Percentiles rank a stretch among this genome's conserved stretches.
Conservation (phyloP, 2,888 invertebrate genomes). For the Xestia rhomboidea region DNA sequence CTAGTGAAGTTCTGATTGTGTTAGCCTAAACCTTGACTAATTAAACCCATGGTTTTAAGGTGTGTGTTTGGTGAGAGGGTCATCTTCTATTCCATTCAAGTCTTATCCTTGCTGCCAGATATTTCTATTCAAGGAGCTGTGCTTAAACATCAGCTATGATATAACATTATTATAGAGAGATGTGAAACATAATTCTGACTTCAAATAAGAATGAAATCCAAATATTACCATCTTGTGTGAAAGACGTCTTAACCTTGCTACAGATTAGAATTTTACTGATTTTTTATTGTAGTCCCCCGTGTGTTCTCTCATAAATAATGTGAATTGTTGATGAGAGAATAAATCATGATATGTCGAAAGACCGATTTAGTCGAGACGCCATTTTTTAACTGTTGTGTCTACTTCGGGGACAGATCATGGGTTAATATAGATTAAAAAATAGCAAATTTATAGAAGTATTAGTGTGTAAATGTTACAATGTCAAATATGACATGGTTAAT, state of each 20-base stretch:
- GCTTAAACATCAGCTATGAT: neutral
- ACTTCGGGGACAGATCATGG: too few relatives aligned
- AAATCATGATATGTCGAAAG: too few relatives aligned
- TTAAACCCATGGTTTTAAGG: neutral
- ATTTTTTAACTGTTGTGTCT: too few relatives aligned
- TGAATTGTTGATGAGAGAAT: neutral
- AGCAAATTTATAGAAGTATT: neutral
- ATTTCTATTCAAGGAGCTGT: neutral
- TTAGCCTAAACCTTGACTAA: neutral
- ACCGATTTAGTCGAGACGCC: too few relatives aligned
- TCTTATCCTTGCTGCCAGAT: neutral
- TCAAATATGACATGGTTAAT: neutral
- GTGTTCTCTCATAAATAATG: neutral
- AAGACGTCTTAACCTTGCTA: neutral
- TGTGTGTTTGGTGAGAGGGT: neutral
- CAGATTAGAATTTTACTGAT: neutral
- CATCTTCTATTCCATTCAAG: neutral
- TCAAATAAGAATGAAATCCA: slow-evolving; percentile 8
- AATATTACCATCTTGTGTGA: neutral
- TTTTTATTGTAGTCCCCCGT: neutral
- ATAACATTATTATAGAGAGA: neutral
- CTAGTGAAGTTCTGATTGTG: neutral
- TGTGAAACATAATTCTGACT: neutral
- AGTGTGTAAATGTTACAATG: neutral
- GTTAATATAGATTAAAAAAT: neutral